A percentile compares a stretch with the other conserved stretches of the same genome.
These are phyloP conservation scores for Catharus minimus DNA, from an alignment of 2,113 vertebrate genomes.

Conservation along the genomic window DNA sequence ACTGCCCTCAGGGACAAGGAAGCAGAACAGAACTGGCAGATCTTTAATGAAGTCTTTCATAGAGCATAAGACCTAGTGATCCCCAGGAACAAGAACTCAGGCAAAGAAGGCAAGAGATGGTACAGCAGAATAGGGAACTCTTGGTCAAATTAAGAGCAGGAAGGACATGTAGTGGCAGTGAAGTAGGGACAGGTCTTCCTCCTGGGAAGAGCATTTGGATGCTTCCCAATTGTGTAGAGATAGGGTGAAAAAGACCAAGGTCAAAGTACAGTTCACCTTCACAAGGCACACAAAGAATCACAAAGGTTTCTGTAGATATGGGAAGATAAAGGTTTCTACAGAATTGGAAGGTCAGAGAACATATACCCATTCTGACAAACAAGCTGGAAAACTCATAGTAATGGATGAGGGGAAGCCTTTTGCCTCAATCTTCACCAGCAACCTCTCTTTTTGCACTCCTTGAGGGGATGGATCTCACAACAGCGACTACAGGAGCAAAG, in stretches of 20 bases:
- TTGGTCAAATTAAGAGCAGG: not conserved
- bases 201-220: not conserved
- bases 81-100: not conserved
- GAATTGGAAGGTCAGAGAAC: not conserved
- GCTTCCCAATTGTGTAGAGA: rapidly evolving
- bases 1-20: not conserved
- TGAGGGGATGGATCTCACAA: not conserved
- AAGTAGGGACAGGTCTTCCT: not conserved
- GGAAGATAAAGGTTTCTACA: too few relatives aligned
- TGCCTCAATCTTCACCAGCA: not conserved
- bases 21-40: not conserved
- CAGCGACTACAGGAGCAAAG: not conserved
- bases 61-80: not conserved
- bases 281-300: not conserved
- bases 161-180: not conserved
- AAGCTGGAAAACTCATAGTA: not conserved
- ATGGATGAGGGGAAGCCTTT: not conserved
- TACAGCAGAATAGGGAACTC: not conserved
- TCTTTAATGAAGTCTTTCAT: not conserved
- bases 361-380: not conserved
- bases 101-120: not conserved
- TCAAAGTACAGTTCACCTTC: rapidly evolving
- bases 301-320: not conserved
- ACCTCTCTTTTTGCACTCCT: not conserved
- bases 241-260: not conserved